phyloP scores from a whole-genome alignment of 2,797 vertebrate genomes.

The Euphonia xanthogaster region DNA sequence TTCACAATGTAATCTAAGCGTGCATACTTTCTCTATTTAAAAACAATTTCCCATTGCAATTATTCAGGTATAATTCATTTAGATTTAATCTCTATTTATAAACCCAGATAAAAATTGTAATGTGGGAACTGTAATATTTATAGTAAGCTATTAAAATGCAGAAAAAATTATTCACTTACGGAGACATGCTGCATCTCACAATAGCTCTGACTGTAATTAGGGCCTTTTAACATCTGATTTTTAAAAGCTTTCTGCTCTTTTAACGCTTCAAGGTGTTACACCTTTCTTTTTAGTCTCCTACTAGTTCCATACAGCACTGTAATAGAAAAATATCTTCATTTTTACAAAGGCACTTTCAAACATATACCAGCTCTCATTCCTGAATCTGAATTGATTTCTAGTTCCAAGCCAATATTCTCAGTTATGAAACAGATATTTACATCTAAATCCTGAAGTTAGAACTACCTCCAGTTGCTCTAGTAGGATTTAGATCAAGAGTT shows the following conservation, averaged over 20 bases:
- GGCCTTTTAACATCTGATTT: background rate
- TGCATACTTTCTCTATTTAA: background rate
- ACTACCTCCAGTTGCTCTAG: background rate
- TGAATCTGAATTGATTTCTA: background rate
- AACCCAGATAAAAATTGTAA: background rate
- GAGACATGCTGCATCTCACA: background rate
- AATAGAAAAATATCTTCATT: background rate
- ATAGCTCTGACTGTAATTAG: background rate
- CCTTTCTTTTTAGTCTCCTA: background rate
- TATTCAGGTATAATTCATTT: background rate
- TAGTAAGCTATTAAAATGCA: background rate
- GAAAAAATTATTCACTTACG: background rate
- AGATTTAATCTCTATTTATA: background rate
- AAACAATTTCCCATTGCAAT: background rate
- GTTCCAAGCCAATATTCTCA: background rate
- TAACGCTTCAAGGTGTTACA: background rate
- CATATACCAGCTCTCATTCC: background rate
- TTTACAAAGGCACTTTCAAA: background rate
- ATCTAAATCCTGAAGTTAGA: background rate
- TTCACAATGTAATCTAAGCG: background rate
- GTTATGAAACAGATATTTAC: background rate
- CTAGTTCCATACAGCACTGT: background rate
- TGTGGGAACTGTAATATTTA: background rate
- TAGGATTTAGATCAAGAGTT: background rate
- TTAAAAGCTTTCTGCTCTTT: background rate